Conservation (phyloP, 2,797 vertebrate species). For the Dipus sagitta region DNA sequence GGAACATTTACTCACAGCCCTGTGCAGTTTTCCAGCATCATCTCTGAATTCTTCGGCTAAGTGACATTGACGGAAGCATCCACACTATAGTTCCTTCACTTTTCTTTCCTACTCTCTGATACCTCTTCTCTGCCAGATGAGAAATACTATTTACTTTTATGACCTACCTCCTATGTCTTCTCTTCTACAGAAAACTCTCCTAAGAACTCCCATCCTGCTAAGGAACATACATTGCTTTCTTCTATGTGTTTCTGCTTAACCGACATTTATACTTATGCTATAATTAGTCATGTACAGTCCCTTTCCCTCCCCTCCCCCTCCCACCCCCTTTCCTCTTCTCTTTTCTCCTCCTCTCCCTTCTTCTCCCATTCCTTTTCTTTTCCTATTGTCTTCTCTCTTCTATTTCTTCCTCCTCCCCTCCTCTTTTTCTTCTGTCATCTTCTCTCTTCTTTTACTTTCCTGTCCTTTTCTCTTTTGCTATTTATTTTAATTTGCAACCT, state of each 20-base stretch:
- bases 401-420: neutral
- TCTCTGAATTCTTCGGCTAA: neutral
- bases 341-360: neutral
- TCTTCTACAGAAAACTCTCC: neutral
- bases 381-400: neutral
- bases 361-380: no score
- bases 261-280: neutral
- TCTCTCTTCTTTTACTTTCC: neutral
- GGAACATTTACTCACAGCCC: neutral
- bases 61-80: neutral
- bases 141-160: conserved; percentile 37
- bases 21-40: neutral
- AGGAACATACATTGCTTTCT: conserved; percentile 21
- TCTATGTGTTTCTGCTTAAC: neutral
- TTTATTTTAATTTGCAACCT: neutral
- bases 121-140: neutral
- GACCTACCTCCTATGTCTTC: neutral
- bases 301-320: neutral
- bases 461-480: neutral
- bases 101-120: conserved; percentile 14
- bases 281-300: neutral
- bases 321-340: neutral
- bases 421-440: neutral
- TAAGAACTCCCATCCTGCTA: neutral
- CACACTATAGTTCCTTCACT: neutral